Percentiles rank a stretch among this genome's conserved stretches.
These are phyloP conservation scores for Sebastes melanostomus DNA, from an alignment of 2,797 vertebrate genomes.

Conservation along the genomic window DNA sequence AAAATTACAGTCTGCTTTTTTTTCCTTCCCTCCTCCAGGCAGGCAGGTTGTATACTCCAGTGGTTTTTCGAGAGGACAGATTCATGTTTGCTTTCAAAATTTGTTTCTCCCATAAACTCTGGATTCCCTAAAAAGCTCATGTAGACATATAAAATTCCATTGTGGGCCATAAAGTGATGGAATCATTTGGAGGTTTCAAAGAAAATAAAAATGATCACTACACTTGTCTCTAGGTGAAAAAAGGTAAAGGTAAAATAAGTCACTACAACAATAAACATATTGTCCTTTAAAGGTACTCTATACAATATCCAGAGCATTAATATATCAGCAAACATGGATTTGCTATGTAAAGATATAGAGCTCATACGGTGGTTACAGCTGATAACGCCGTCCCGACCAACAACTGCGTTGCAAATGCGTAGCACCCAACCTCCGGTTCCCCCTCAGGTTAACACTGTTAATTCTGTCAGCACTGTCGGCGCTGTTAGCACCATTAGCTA, in stretches of 20 bases:
- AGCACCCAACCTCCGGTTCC: not conserved
- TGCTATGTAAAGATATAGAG: not conserved
- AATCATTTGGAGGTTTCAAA: not conserved
- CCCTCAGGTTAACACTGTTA: no score
- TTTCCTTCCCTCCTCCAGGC: conserved; percentile 1
- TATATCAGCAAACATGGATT: not conserved
- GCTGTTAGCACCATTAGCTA: no score
- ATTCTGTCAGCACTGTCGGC: no score
- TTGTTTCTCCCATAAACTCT: conserved; percentile 1
- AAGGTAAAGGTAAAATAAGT: not conserved
- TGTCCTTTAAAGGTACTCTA: not conserved
- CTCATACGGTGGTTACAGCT: not conserved
- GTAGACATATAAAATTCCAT: not conserved
- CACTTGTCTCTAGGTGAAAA: not conserved
- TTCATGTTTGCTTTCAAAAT: conserved; percentile 13
- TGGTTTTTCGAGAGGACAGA: conserved; percentile 29
- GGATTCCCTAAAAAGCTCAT: not conserved
- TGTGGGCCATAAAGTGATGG: not conserved
- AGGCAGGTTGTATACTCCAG: conserved; percentile 39
- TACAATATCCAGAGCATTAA: no score
- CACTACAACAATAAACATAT: not conserved
- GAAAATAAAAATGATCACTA: not conserved
- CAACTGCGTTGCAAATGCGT: not conserved
- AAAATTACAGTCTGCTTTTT: conserved; percentile 45
- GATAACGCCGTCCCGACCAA: not conserved